Evolutionary conservation across 1,140 invertebrate genomes (phyloP), one percentile per base, ranked within the genome.

Genomic region (Vanessa tameamea): DNA sequence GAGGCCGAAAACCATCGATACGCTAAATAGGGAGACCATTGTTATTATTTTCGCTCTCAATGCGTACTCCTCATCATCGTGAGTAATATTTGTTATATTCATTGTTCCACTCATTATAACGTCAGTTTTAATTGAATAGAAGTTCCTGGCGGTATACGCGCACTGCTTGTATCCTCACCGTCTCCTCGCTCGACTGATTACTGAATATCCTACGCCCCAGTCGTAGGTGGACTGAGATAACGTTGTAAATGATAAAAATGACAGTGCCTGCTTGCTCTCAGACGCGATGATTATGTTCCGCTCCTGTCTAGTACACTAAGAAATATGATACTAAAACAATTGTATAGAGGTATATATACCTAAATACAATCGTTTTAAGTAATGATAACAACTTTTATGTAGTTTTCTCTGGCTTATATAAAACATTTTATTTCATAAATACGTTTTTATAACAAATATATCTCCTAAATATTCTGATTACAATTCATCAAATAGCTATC

Each of bases 1-100:
- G 37, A 95, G 92, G 6, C 96, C 96, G 69, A 96, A 94, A 3
- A 94, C 81, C 76, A 96, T 94, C 14, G 96, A 96, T 51, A 96
- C 94, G 2, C 87, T 81, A 75, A 96, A 96, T 3, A 97, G 90
- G 31, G 95, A 93, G 5, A 94, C 87, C 95, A 97, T 97, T 4
- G 96, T 95, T 5, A 96, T 94, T 12, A 94, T 94, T 90, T 97
- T 97, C 0, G 96, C 96, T 2, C 89, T 86, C 79, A 83, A 81
- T 65, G 75, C 85, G 72, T 79, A 80, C n/a, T 67, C 82, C 37
- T 75, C 72, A n/a, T 86, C 75, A 14, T 75, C 79, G 26, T 59
- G 66, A 15, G 68, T 72, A 64, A 53, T 72, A 59, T 73, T 47
- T 43, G 59, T 23, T 53, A 67, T 72, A 73, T 82, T 83, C 79